Evolutionary conservation across 2,113 vertebrate species (phyloP).

Genomic region (Sigmodon hispidus): DNA sequence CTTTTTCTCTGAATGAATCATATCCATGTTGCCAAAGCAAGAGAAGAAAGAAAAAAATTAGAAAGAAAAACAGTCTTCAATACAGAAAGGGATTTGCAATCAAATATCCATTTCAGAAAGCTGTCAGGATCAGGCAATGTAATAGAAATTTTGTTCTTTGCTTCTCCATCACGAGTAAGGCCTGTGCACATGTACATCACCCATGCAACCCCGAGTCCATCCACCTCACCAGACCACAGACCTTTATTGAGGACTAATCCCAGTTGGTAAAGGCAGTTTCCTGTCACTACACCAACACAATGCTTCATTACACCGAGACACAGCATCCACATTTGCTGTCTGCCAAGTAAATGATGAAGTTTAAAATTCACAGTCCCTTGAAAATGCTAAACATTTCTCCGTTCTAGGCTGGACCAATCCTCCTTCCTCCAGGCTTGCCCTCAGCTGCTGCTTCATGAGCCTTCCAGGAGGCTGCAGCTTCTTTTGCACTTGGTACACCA

Average conservation of each 20-base stretch:
- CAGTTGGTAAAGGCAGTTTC: constrained; percentile 18
- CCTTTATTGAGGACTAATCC: background rate
- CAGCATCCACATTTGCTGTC: background rate
- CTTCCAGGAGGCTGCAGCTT: background rate
- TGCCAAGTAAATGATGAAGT: background rate
- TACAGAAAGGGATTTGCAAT: constrained; percentile 7
- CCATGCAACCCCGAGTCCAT: fast-evolving
- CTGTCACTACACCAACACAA: constrained; percentile 26
- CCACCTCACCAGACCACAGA: background rate
- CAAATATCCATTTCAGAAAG: constrained; percentile 52
- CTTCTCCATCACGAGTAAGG: background rate
- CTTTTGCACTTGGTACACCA: fast-evolving
- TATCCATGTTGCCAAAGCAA: constrained; percentile 65
- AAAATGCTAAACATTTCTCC: background rate
- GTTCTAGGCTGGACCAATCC: background rate
- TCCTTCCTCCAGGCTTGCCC: fast-evolving
- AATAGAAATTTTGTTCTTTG: constrained; percentile 42
- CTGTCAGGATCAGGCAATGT: background rate
- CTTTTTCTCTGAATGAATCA: constrained; percentile 54
- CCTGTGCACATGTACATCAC: background rate
- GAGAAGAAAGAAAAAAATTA: constrained; percentile 4
- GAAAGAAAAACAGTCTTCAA: background rate
- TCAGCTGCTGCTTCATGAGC: background rate
- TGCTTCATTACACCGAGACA: constrained; percentile 69
- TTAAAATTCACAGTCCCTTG: constrained; percentile 14